Percentiles rank a stretch among this genome's conserved stretches.
Conservation (phyloP, 2,113 vertebrate genomes). For the Fulmarus glacialis region DNA sequence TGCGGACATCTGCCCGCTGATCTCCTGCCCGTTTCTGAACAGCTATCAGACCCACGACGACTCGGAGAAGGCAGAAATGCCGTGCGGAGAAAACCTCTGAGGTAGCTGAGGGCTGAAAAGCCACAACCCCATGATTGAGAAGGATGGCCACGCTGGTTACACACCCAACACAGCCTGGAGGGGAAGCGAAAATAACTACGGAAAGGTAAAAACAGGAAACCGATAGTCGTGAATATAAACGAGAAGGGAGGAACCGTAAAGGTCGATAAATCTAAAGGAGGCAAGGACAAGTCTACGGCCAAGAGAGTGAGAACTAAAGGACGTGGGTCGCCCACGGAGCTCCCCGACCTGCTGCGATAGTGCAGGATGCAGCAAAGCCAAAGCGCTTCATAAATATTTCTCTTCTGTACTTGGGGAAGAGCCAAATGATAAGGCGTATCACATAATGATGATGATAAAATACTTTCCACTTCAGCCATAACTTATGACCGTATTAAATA, state of each 20-base stretch:
- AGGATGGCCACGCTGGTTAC: conserved; percentile 11
- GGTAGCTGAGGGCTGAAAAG: conserved; percentile 23
- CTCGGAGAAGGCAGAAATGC: neutral
- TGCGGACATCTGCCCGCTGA: neutral
- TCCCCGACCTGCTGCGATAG: neutral
- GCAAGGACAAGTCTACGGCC: neutral
- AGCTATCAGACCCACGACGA: accelerated
- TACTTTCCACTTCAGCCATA: neutral
- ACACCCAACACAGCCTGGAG: neutral
- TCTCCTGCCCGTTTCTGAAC: neutral
- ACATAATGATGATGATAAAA: neutral
- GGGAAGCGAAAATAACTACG: neutral
- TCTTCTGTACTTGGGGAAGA: neutral
- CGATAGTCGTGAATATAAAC: neutral
- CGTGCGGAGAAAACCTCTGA: neutral
- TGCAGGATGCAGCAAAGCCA: accelerated
- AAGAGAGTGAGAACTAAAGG: neutral
- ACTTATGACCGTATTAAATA: neutral
- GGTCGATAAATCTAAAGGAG: neutral
- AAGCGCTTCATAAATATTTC: neutral
- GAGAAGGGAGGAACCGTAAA: neutral
- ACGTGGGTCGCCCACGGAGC: accelerated
- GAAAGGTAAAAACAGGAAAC: conserved; percentile 20
- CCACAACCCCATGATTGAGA: neutral
- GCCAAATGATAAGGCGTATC: neutral